phyloP scores from a whole-genome alignment of 2,888 invertebrate genomes.

The Homarus gammarus region DNA sequence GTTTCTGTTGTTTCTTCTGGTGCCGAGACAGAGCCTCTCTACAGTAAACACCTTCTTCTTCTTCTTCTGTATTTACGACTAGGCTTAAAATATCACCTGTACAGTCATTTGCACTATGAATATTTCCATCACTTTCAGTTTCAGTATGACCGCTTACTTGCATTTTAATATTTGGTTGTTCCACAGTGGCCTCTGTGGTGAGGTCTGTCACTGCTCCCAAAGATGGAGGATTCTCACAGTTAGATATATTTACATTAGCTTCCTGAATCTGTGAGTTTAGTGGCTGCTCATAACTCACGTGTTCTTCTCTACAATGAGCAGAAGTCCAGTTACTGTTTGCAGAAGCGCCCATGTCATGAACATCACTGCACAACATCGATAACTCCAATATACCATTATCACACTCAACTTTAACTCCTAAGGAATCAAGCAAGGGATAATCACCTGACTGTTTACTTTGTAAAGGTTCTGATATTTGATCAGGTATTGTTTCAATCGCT shows the following conservation, averaged over 20 bases:
- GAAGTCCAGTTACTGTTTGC: conserved; percentile 19
- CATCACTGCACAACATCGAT: conserved; percentile 33
- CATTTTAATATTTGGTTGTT: conserved; percentile 11
- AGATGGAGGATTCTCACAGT: neutral
- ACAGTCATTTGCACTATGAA: neutral
- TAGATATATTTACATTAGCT: neutral
- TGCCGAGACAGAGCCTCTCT: conserved; percentile 15
- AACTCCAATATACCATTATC: conserved; percentile 33
- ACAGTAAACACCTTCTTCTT: conserved; percentile 1
- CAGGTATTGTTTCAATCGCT: neutral
- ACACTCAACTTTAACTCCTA: conserved; percentile 12
- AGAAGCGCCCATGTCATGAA: neutral
- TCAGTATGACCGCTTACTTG: conserved; percentile 1
- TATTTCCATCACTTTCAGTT: neutral
- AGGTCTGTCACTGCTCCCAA: conserved; percentile 18
- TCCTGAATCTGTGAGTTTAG: neutral
- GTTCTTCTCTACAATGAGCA: conserved; percentile 11
- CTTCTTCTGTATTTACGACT: neutral
- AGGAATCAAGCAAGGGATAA: neutral
- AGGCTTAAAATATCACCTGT: conserved; percentile 9
- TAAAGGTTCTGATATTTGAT: neutral
- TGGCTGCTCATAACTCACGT: conserved; percentile 14
- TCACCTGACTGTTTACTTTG: conserved; percentile 16
- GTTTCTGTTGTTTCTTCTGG: conserved; percentile 37
- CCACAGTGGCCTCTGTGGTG: neutral